These are phyloP conservation scores for Ictalurus furcatus DNA, from an alignment of 2,113 vertebrate species.

Conservation along the genomic window DNA sequence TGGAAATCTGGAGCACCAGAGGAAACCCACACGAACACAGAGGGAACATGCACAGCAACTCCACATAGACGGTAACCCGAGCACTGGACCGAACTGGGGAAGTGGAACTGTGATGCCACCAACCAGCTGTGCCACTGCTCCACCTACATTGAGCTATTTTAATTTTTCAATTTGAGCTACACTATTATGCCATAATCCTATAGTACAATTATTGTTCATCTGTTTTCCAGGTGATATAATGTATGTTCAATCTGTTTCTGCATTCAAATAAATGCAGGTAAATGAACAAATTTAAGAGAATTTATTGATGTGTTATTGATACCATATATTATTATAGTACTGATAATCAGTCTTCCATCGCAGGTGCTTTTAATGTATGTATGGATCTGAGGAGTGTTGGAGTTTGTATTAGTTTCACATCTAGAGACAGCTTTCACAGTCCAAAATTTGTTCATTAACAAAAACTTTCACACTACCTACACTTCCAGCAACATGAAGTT, in stretches of 20 bases:
- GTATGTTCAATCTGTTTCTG: not conserved
- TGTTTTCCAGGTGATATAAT: not conserved
- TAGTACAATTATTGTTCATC: not conserved
- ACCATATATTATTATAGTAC: not conserved
- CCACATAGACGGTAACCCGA: not conserved
- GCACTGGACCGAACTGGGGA: not conserved
- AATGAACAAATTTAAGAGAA: not conserved
- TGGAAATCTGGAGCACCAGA: not conserved
- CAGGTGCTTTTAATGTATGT: not conserved
- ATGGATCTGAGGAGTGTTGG: not conserved
- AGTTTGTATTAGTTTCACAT: not conserved
- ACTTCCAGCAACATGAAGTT: not conserved
- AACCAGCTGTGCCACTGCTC: not conserved
- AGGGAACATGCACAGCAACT: not conserved
- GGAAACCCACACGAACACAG: not conserved
- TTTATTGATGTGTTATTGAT: not conserved
- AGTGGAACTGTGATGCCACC: not conserved
- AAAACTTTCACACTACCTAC: not conserved
- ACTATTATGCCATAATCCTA: not conserved
- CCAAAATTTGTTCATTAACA: not conserved
- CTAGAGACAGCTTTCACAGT: not conserved
- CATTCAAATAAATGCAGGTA: not conserved
- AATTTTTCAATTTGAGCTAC: not conserved
- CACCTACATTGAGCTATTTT: not conserved
- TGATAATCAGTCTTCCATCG: not conserved